A percentile compares a stretch with the other conserved stretches of the same genome.
Evolutionary conservation across 2,113 vertebrate species (phyloP).

Genomic region (rat (Rattus norvegicus)): DNA sequence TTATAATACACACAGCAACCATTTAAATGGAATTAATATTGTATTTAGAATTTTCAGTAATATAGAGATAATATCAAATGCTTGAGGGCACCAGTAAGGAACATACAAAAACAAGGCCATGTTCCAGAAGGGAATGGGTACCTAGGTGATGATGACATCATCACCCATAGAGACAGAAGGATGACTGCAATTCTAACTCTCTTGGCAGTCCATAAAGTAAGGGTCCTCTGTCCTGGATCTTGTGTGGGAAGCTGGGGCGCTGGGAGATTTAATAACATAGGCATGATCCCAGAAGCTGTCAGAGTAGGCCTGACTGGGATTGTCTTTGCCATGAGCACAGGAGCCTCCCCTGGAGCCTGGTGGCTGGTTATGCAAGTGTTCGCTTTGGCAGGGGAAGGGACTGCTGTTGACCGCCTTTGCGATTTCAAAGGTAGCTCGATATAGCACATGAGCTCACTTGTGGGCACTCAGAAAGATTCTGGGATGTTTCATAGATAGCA

Average conservation of each 20-base stretch:
- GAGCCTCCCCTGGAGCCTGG: background rate
- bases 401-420: background rate
- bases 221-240: accelerated
- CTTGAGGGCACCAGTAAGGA: background rate
- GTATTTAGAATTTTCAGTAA: background rate
- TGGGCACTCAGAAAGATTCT: background rate
- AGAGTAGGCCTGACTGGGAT: background rate
- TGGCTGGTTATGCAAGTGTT: background rate
- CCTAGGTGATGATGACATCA: no score
- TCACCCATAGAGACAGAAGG: background rate
- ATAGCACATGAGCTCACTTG: constrained; percentile 33
- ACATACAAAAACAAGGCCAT: no score
- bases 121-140: background rate
- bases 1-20: background rate
- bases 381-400: background rate
- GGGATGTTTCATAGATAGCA: background rate
- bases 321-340: accelerated
- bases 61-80: background rate
- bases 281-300: background rate
- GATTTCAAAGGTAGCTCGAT: constrained; percentile 57
- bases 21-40: background rate
- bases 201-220: accelerated
- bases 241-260: background rate
- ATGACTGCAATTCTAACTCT: background rate
- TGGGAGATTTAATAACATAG: background rate